phyloP scores from a whole-genome alignment of 2,888 invertebrate species.

The Diaperis boleti region DNA sequence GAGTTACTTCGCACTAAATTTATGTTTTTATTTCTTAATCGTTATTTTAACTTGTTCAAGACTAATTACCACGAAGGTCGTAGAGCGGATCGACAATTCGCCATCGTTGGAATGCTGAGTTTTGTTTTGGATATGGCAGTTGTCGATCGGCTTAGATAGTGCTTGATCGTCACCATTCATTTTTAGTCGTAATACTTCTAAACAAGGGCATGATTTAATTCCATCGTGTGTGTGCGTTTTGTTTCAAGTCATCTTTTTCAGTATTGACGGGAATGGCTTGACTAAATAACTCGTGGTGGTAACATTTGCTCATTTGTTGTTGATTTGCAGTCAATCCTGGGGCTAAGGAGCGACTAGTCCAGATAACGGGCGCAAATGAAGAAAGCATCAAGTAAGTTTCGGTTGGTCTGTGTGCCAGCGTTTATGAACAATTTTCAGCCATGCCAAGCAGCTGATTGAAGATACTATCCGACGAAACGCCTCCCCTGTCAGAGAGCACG shows the following conservation, averaged over 20 bases:
- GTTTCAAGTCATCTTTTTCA: conserved; percentile 10
- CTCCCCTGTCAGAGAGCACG: conserved; percentile 84
- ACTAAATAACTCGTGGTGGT: conserved; percentile 10
- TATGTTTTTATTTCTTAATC: conserved; percentile 30
- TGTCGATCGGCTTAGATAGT: conserved; percentile 21
- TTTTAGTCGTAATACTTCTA: conserved; percentile 33
- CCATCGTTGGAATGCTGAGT: not conserved
- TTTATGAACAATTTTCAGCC: conserved; percentile 69
- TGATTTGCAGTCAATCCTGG: conserved; percentile 87
- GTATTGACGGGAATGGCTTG: conserved; percentile 25
- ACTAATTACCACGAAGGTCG: conserved; percentile 35
- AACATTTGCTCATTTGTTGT: conserved; percentile 8
- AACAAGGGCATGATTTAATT: conserved; percentile 34
- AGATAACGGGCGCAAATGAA: conserved; percentile 94
- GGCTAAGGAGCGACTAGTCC: conserved; percentile 94
- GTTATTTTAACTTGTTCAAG: conserved; percentile 19
- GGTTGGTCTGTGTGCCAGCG: conserved; percentile 15
- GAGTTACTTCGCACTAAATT: conserved; percentile 38
- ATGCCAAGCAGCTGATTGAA: conserved; percentile 93
- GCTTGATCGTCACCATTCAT: conserved; percentile 36
- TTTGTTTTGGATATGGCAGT: not conserved
- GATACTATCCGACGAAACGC: conserved; percentile 96
- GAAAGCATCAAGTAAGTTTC: conserved; percentile 90
- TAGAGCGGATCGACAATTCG: conserved; percentile 14
- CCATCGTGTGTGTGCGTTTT: conserved; percentile 32